Evolutionary conservation across 2,888 invertebrate genomes (phyloP).

Genomic region (Phoronis australis): DNA sequence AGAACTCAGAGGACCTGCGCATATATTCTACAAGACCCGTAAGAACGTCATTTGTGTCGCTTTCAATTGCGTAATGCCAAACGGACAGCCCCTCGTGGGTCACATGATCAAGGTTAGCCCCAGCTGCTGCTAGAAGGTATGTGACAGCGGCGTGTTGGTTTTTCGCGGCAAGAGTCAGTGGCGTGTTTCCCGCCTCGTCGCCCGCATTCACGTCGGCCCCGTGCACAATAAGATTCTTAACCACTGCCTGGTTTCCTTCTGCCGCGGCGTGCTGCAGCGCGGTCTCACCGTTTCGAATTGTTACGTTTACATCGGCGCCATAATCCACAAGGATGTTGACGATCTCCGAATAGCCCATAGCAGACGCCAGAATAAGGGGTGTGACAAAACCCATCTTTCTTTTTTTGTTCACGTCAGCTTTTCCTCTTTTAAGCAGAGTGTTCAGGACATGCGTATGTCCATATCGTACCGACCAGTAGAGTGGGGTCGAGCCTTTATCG

Average conservation of each 20-base stretch:
- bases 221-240: conserved; percentile 31
- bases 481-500: conserved; percentile 46
- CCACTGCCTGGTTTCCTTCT: conserved; percentile 39
- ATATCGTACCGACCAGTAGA: conserved; percentile 50
- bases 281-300: conserved; percentile 38
- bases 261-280: conserved; percentile 51
- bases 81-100: conserved; percentile 40
- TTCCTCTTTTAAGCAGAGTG: conserved; percentile 29
- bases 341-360: conserved; percentile 35
- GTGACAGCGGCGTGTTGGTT: conserved; percentile 29
- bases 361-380: conserved; percentile 43
- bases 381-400: conserved; percentile 42
- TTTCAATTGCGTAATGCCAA: conserved; percentile 41
- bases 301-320: conserved; percentile 34
- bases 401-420: conserved; percentile 34
- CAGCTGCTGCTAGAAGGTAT: conserved; percentile 25
- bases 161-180: conserved; percentile 39
- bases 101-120: conserved; percentile 27
- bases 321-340: conserved; percentile 21
- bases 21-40: conserved; percentile 16
- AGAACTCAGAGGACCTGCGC: background rate
- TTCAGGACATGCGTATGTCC: conserved; percentile 31
- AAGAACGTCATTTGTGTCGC: conserved; percentile 26
- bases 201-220: conserved; percentile 39
- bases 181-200: conserved; percentile 41